Conservation (phyloP, 2,888 invertebrate genomes). For the Kryphioiulus occultus region DNA sequence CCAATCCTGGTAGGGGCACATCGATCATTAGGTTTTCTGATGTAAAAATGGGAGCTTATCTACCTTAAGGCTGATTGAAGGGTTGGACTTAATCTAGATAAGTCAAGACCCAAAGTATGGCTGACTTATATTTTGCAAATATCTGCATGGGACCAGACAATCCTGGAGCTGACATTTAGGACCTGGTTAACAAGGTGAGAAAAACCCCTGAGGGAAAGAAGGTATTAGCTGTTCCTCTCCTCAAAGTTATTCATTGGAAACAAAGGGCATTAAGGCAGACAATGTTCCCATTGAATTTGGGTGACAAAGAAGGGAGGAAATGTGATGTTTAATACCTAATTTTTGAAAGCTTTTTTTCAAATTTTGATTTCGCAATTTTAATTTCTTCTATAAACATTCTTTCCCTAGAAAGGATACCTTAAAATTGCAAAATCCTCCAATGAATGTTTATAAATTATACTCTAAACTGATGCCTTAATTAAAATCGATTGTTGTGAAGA, state of each 20-base stretch:
- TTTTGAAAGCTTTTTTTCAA: too few species aligned
- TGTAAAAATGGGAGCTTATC: background rate
- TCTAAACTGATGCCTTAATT: too few species aligned
- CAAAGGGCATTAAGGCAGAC: background rate
- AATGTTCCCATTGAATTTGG: background rate
- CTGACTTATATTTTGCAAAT: too few species aligned
- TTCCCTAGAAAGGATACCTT: too few species aligned
- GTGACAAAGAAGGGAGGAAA: background rate
- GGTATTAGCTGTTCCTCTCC: background rate
- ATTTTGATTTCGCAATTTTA: too few species aligned
- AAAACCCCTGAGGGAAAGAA: background rate
- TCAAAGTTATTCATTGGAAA: background rate
- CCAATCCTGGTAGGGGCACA: too few species aligned
- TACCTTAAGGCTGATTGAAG: constrained; percentile 9
- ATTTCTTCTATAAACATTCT: too few species aligned
- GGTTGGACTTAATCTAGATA: background rate
- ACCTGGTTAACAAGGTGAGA: background rate
- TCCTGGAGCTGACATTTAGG: background rate
- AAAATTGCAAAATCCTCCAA: too few species aligned
- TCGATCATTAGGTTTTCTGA: too few species aligned
- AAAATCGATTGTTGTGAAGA: too few species aligned
- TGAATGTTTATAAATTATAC: too few species aligned
- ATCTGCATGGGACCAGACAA: background rate
- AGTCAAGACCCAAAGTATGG: background rate
- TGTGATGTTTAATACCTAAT: background rate